phyloP scores from a whole-genome alignment of 2,888 invertebrate species.

The Oscheius sp. region DNA sequence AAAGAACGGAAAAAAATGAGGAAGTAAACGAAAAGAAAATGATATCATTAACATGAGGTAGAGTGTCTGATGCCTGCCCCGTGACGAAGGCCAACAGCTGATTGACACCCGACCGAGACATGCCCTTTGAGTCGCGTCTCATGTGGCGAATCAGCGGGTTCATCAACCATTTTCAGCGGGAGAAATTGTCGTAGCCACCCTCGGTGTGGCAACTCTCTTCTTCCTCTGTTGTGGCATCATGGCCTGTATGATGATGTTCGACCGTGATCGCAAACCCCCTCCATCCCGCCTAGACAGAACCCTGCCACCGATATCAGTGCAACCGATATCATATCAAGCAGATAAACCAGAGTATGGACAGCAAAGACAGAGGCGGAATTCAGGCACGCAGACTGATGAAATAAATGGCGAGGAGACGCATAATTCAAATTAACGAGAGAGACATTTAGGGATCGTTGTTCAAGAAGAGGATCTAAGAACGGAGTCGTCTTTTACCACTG shows the following conservation, averaged over 20 bases:
- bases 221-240: slow-evolving; percentile 14
- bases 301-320: neutral
- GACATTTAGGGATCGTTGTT: neutral
- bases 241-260: slow-evolving; percentile 8
- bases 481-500: neutral
- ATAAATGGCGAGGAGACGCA: neutral
- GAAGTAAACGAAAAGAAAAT: neutral
- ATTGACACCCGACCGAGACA: slow-evolving; percentile 1
- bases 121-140: neutral
- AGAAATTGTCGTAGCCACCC: slow-evolving; percentile 19
- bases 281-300: no score
- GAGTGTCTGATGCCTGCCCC: neutral
- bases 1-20: neutral
- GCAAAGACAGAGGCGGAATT: slow-evolving; percentile 5
- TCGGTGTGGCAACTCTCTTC: slow-evolving; percentile 9
- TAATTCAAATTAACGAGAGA: neutral
- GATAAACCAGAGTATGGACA: slow-evolving; percentile 7
- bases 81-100: slow-evolving; percentile 9
- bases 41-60: no score
- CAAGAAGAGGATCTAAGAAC: slow-evolving; percentile 17
- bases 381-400: slow-evolving; percentile 20
- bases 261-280: no score
- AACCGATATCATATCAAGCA: slow-evolving; percentile 13
- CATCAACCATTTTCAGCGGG: slow-evolving; percentile 6
- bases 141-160: neutral